Percentiles rank a stretch among this genome's conserved stretches.
These are phyloP conservation scores for Cordilura impudica DNA, from an alignment of 2,888 invertebrate genomes.

Conservation along the genomic window DNA sequence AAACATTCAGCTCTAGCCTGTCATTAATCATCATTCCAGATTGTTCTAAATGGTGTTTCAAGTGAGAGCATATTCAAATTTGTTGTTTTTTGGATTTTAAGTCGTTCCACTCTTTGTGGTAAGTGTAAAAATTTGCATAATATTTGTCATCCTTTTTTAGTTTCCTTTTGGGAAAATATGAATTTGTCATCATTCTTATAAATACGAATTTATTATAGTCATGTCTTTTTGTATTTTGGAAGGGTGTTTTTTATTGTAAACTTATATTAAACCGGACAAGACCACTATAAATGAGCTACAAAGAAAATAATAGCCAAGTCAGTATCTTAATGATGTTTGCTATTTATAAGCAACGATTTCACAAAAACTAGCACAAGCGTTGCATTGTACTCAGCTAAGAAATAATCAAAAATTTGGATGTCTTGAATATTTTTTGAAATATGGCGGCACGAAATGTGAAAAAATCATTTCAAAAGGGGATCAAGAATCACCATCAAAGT, in stretches of 20 bases:
- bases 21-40: slow-evolving; percentile 57
- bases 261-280: too few species aligned
- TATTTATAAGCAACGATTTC: too few species aligned
- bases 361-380: too few species aligned
- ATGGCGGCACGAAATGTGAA: too few species aligned
- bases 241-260: not conserved
- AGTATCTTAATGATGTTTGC: too few species aligned
- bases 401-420: too few species aligned
- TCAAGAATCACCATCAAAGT: too few species aligned
- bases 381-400: too few species aligned
- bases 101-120: slow-evolving; percentile 9
- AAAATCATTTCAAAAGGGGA: too few species aligned
- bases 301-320: too few species aligned
- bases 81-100: not conserved
- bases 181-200: slow-evolving; percentile 56
- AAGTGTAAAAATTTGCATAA: slow-evolving; percentile 55
- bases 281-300: too few species aligned
- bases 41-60: slow-evolving; percentile 28
- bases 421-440: too few species aligned
- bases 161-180: slow-evolving; percentile 7
- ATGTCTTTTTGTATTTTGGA: not conserved
- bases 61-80: slow-evolving; percentile 13
- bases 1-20: not conserved
- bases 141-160: slow-evolving; percentile 50
- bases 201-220: slow-evolving; percentile 52